Evolutionary conservation across 2,797 vertebrate species (phyloP).

Genomic region (Rhodeus uyekii): DNA sequence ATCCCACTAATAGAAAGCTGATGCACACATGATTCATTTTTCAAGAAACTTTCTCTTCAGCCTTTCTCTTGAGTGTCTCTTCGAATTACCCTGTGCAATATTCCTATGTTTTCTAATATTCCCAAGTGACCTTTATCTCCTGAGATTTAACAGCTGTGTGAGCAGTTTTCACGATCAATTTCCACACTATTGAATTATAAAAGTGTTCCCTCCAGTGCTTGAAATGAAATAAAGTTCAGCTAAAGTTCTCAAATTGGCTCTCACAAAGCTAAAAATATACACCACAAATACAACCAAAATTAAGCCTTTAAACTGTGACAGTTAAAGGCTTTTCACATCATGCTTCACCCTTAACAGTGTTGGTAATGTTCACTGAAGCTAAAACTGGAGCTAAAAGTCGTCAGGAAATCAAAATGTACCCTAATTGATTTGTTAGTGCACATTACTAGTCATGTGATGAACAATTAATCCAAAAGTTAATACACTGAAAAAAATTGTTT

Average conservation of each 20-base stretch:
- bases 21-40: constrained; percentile 56
- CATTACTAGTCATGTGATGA: too few relatives aligned
- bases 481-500: too few relatives aligned
- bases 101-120: neutral
- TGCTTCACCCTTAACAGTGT: neutral
- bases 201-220: constrained; percentile 22
- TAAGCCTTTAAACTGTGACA: neutral
- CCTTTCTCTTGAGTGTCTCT: constrained; percentile 1
- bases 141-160: constrained; percentile 1
- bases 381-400: too few relatives aligned
- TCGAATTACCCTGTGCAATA: neutral
- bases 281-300: neutral
- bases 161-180: neutral
- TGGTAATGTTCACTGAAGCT: neutral
- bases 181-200: constrained; percentile 10
- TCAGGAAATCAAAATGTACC: too few relatives aligned
- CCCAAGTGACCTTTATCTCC: neutral
- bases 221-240: constrained; percentile 16
- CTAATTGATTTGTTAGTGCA: too few relatives aligned
- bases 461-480: too few relatives aligned
- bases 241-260: neutral
- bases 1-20: constrained; percentile 55
- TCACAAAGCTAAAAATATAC: constrained; percentile 2
- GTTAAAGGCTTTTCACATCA: neutral
- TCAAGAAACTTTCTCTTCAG: constrained; percentile 35